Conservation (phyloP, 2,113 vertebrate species). For the Nettapus auritus region DNA sequence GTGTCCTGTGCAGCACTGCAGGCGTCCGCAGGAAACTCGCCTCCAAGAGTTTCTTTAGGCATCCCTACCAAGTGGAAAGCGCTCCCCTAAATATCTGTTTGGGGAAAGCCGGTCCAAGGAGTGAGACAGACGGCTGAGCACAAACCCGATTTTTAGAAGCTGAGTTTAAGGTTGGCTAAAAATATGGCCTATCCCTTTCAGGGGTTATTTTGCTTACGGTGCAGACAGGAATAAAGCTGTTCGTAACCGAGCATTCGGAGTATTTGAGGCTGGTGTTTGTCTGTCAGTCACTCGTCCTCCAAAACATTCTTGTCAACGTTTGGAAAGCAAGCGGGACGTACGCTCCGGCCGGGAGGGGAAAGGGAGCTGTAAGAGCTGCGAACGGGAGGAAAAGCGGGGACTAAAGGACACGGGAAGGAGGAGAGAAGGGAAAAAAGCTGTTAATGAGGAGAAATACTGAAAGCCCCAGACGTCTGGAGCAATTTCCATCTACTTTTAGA, state of each 20-base stretch:
- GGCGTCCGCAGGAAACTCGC: neutral
- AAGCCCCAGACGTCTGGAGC: neutral
- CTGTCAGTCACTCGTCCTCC: slow-evolving; percentile 51
- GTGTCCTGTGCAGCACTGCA: neutral
- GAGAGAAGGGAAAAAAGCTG: neutral
- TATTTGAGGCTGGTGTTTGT: slow-evolving; percentile 55
- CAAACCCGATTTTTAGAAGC: neutral
- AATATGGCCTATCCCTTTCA: slow-evolving; percentile 32
- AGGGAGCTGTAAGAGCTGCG: neutral
- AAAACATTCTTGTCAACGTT: slow-evolving; percentile 32
- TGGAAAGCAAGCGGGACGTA: slow-evolving; percentile 48
- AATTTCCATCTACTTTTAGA: neutral
- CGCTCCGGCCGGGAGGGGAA: neutral
- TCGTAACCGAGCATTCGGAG: slow-evolving; percentile 10
- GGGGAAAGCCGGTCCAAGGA: neutral
- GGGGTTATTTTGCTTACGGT: slow-evolving; percentile 32
- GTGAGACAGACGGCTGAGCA: neutral
- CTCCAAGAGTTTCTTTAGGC: neutral
- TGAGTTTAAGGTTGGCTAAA: slow-evolving; percentile 52
- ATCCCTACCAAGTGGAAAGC: neutral
- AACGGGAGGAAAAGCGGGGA: neutral
- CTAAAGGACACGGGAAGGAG: neutral
- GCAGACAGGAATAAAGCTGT: slow-evolving; percentile 53
- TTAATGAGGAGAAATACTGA: neutral
- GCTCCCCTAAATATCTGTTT: neutral